Percentiles rank a stretch among this genome's conserved stretches.
Conservation (phyloP, 2,113 vertebrate species). For the Alligator mississippiensis region DNA sequence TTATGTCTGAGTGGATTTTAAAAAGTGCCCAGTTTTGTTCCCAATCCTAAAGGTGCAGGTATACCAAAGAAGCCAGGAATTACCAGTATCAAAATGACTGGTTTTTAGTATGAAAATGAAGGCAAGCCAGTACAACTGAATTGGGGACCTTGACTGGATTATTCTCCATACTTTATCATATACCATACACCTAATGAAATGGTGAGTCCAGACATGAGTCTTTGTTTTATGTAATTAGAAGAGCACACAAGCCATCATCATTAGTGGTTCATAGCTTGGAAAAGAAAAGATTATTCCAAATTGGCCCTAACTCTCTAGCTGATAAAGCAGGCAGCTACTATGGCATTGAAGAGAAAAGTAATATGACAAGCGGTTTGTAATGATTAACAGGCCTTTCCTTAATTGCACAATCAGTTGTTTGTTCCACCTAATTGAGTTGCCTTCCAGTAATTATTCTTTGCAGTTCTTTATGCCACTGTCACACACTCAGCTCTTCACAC, state of each 20-base stretch:
- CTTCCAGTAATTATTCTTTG: slow-evolving; percentile 64
- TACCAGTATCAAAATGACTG: background rate
- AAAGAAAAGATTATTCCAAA: slow-evolving; percentile 18
- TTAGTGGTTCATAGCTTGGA: slow-evolving; percentile 19
- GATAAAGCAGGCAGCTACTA: background rate
- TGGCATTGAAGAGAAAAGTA: slow-evolving; percentile 30
- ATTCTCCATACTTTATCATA: background rate
- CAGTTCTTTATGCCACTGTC: slow-evolving; percentile 17
- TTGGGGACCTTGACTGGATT: background rate
- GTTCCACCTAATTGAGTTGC: slow-evolving; percentile 71
- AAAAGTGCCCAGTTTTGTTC: background rate
- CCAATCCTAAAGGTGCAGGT: too few species aligned
- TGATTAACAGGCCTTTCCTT: slow-evolving; percentile 62
- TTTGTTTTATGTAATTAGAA: slow-evolving; percentile 18
- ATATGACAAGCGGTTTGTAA: slow-evolving; percentile 49
- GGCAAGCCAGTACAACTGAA: background rate
- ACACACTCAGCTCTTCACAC: background rate
- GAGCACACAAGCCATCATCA: slow-evolving; percentile 15
- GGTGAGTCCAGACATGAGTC: background rate
- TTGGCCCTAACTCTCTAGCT: background rate
- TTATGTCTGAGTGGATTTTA: background rate
- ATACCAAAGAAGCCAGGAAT: background rate
- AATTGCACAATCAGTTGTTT: slow-evolving; percentile 67
- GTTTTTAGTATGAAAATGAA: background rate
- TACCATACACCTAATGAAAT: background rate